Percentiles rank a stretch among this genome's conserved stretches.
phyloP scores from a whole-genome alignment of 2,888 invertebrate genomes.

The Leptinotarsa peninsularis region DNA sequence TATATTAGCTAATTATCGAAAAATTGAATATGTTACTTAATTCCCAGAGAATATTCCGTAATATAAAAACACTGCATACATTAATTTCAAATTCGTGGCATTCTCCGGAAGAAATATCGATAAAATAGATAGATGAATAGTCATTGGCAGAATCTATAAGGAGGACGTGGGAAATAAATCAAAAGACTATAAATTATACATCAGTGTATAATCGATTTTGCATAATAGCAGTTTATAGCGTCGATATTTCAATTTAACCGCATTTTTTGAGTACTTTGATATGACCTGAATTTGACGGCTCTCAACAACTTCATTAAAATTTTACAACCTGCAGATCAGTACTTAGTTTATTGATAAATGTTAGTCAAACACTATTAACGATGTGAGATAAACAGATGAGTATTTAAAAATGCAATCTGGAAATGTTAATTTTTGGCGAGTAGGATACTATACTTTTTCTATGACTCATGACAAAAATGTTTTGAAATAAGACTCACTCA shows the following conservation, averaged over 20 bases:
- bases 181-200: neutral
- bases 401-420: no score
- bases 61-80: no score
- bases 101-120: neutral
- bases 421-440: no score
- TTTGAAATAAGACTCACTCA: no score
- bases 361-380: neutral
- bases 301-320: neutral
- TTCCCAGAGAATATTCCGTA: no score
- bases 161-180: constrained; percentile 15
- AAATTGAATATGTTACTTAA: no score
- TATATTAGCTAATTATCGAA: no score
- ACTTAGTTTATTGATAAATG: neutral
- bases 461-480: no score
- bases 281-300: neutral
- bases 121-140: neutral
- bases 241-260: neutral
- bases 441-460: no score
- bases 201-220: neutral
- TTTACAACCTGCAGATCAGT: neutral
- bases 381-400: no score
- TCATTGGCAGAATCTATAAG: neutral
- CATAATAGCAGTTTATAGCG: neutral
- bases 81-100: neutral
- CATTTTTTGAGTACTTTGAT: neutral